These are phyloP conservation scores for Cranoglanis bouderius DNA, from an alignment of 2,113 vertebrate genomes.

Conservation along the genomic window DNA sequence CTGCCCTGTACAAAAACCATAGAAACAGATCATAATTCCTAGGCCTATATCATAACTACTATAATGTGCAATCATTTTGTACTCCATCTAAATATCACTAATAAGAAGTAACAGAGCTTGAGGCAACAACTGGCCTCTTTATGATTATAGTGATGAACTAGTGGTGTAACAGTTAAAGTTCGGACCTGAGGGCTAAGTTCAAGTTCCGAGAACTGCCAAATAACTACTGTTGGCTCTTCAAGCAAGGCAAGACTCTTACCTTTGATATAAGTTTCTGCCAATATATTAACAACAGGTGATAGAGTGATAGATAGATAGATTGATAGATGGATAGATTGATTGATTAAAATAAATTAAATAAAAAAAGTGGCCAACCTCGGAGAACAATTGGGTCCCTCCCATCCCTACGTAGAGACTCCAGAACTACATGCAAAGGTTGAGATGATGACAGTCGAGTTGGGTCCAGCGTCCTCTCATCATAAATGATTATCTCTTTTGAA, in stretches of 20 bases:
- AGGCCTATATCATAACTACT: background rate
- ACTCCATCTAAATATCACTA: background rate
- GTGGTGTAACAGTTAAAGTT: background rate
- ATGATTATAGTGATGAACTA: background rate
- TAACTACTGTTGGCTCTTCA: background rate
- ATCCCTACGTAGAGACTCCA: conserved; percentile 95
- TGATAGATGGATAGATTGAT: too few species aligned
- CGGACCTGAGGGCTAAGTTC: background rate
- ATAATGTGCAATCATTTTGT: background rate
- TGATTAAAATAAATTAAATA: too few species aligned
- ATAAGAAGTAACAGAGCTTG: background rate
- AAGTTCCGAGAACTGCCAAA: background rate
- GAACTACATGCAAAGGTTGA: conserved; percentile 90
- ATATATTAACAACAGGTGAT: background rate
- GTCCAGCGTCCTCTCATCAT: conserved; percentile 93
- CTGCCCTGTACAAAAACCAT: background rate
- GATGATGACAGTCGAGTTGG: conserved; percentile 87
- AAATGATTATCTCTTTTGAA: conserved; percentile 98
- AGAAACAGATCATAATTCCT: background rate
- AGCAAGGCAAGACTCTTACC: background rate
- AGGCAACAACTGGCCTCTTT: background rate
- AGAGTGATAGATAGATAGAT: too few species aligned
- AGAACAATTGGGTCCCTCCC: conserved; percentile 95
- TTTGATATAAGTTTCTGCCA: background rate
- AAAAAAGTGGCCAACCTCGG: conserved; percentile 85